Conservation (phyloP, 2,113 vertebrate species). For the Clarias macrocephalus region DNA sequence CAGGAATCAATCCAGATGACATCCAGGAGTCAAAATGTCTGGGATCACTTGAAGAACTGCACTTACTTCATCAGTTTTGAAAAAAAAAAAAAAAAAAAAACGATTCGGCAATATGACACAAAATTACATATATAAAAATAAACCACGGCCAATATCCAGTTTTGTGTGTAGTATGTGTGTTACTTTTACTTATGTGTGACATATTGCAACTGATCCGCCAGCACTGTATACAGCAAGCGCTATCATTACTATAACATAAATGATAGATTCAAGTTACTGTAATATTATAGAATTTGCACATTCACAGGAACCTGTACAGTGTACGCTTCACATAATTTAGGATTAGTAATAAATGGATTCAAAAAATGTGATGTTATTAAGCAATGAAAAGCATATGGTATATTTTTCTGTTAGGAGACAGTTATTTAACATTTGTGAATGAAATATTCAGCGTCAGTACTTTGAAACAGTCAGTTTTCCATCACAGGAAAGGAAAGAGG, state of each 20-base stretch:
- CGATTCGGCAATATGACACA: neutral
- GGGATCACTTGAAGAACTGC: neutral
- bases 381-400: neutral
- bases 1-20: constrained; percentile 26
- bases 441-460: neutral
- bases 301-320: neutral
- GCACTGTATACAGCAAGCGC: neutral
- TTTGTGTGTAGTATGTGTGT: neutral
- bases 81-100: neutral
- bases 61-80: neutral
- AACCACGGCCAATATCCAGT: neutral
- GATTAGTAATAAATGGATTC: neutral
- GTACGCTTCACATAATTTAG: neutral
- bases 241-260: neutral
- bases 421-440: neutral
- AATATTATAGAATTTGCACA: neutral
- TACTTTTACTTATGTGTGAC: neutral
- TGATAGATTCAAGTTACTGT: neutral
- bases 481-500: neutral
- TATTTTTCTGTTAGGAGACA: neutral
- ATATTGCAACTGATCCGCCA: neutral
- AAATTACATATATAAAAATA: constrained; percentile 7
- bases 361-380: neutral
- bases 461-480: neutral
- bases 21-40: neutral